Evolutionary conservation across 2,113 vertebrate species (phyloP).

Genomic region (Bufo bufo): DNA sequence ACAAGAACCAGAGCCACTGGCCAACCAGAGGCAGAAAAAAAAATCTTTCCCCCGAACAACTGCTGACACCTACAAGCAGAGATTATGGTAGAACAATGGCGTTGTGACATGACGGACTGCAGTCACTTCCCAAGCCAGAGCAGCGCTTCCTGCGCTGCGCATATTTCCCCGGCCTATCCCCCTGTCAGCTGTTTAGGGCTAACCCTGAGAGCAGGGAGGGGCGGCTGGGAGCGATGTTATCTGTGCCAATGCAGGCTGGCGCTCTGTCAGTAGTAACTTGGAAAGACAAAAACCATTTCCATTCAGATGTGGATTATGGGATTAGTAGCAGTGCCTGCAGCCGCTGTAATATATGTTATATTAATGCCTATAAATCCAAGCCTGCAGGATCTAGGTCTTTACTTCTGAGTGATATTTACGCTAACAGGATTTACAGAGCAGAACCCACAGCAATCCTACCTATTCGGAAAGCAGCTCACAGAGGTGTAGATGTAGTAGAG

Average conservation of each 20-base stretch:
- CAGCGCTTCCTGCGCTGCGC: conserved; percentile 21
- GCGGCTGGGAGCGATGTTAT: conserved; percentile 14
- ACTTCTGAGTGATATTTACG: neutral
- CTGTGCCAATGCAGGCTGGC: conserved; percentile 18
- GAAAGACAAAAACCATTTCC: conserved; percentile 15
- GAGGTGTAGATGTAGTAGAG: neutral
- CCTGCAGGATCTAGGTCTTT: neutral
- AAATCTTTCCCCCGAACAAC: conserved; percentile 29
- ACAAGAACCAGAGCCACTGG: neutral
- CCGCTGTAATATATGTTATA: neutral
- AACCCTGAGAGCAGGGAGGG: conserved; percentile 34
- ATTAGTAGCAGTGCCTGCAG: neutral
- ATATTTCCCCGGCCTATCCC: conserved; percentile 12
- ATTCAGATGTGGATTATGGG: conserved; percentile 20
- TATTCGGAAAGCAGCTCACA: neutral
- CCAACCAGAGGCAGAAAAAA: conserved; percentile 10
- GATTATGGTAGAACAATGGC: conserved; percentile 38
- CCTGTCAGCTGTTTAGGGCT: neutral
- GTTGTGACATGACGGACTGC: conserved; percentile 39
- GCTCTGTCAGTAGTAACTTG: neutral
- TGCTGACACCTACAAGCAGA: conserved; percentile 48
- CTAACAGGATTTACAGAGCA: neutral
- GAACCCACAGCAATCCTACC: neutral
- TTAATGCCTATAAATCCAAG: neutral
- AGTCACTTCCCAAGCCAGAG: conserved; percentile 34